Evolutionary conservation across 2,888 invertebrate genomes (phyloP).

Genomic region (Caenorhabditis sp.): DNA sequence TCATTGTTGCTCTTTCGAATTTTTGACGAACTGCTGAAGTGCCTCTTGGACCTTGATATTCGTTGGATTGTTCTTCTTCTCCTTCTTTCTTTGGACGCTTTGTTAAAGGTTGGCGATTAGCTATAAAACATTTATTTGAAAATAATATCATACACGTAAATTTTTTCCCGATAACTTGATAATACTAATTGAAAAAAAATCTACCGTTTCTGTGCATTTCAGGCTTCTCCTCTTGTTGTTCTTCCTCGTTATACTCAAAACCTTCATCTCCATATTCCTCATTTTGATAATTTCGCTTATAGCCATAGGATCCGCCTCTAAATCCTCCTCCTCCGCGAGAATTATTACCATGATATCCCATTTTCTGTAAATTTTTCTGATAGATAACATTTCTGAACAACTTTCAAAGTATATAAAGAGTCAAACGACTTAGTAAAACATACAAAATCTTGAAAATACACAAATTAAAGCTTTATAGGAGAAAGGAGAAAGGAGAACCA

Average conservation of each 20-base stretch:
- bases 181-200: not conserved
- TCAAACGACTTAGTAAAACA: too few species aligned
- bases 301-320: not conserved
- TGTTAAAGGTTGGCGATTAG: slow-evolving; percentile 22
- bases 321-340: slow-evolving; percentile 4
- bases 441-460: too few species aligned
- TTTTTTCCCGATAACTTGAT: not conserved
- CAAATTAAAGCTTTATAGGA: too few species aligned
- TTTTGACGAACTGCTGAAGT: slow-evolving; percentile 25
- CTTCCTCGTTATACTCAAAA: not conserved
- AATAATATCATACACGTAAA: too few species aligned
- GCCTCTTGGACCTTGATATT: not conserved
- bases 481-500: too few species aligned
- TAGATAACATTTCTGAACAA: too few species aligned
- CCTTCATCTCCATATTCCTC: not conserved
- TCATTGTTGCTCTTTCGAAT: slow-evolving; percentile 40
- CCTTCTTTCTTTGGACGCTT: slow-evolving; percentile 21
- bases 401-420: too few species aligned
- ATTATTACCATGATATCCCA: slow-evolving; percentile 7
- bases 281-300: slow-evolving; percentile 1
- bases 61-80: not conserved
- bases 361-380: not conserved
- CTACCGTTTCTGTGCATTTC: slow-evolving; percentile 2
- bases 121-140: slow-evolving; percentile 23
- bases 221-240: not conserved